These are phyloP conservation scores for Talpa occidentalis DNA, from an alignment of 2,113 vertebrate genomes.

Conservation along the genomic window DNA sequence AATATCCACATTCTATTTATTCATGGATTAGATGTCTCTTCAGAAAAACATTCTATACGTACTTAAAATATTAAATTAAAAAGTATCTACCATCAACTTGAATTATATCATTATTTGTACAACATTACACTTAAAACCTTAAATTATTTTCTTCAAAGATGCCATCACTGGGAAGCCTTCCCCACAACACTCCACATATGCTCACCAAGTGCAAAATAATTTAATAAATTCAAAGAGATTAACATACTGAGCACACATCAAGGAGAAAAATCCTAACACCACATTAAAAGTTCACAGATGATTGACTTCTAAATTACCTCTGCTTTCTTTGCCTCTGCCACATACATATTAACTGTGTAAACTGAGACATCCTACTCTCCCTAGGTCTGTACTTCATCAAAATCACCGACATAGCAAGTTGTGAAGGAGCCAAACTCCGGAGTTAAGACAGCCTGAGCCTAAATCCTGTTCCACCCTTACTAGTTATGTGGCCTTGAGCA, in stretches of 20 bases:
- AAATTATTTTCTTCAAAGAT: not conserved
- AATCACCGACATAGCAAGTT: not conserved
- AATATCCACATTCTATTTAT: not conserved
- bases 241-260: not conserved
- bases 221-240: not conserved
- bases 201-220: slow-evolving; percentile 5
- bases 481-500: not conserved
- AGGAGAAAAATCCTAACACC: not conserved
- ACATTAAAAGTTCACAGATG: not conserved
- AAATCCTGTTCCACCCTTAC: not conserved
- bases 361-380: not conserved
- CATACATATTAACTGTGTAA: not conserved
- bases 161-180: not conserved
- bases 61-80: not conserved
- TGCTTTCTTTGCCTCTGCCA: not conserved
- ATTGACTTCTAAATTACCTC: not conserved
- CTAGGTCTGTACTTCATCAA: slow-evolving; percentile 17
- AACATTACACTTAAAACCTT: not conserved
- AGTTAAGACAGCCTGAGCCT: not conserved
- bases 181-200: not conserved
- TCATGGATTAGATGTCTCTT: not conserved
- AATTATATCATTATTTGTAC: not conserved
- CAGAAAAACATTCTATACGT: not conserved
- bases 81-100: not conserved
- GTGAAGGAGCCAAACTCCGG: not conserved